Conservation (phyloP, 2,797 vertebrate genomes). For the Alauda arvensis region DNA sequence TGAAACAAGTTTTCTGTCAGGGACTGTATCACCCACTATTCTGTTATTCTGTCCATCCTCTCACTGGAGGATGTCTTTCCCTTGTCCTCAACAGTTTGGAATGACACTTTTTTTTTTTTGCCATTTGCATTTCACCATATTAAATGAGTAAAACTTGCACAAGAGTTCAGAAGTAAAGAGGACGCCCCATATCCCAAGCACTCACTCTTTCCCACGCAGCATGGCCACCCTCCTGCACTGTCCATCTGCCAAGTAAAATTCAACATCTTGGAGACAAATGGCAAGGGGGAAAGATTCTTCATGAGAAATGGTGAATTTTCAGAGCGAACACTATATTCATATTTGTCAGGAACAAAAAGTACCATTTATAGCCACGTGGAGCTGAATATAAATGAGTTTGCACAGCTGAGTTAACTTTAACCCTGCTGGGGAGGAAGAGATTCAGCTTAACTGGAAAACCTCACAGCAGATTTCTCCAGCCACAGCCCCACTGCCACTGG, state of each 20-base stretch:
- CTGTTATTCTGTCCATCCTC: neutral
- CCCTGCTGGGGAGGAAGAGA: neutral
- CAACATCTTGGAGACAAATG: neutral
- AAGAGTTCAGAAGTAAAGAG: neutral
- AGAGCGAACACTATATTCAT: conserved; percentile 1
- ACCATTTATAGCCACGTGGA: neutral
- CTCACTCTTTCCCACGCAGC: neutral
- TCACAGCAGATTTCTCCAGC: neutral
- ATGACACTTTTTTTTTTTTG: neutral
- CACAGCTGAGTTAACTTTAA: conserved; percentile 42
- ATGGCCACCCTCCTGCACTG: neutral
- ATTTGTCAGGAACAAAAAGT: conserved; percentile 30
- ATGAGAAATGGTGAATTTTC: conserved; percentile 1
- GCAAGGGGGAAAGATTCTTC: neutral
- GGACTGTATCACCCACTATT: neutral
- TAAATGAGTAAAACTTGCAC: neutral
- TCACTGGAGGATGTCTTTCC: neutral
- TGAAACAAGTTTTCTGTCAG: neutral
- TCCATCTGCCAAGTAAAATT: conserved; percentile 28
- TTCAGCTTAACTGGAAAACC: neutral
- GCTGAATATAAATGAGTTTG: conserved; percentile 48
- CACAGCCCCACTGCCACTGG: neutral
- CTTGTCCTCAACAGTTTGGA: neutral
- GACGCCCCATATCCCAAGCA: neutral
- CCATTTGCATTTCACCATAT: neutral